Conservation (phyloP, 1,140 invertebrate genomes). For the Drusus annulatus region DNA sequence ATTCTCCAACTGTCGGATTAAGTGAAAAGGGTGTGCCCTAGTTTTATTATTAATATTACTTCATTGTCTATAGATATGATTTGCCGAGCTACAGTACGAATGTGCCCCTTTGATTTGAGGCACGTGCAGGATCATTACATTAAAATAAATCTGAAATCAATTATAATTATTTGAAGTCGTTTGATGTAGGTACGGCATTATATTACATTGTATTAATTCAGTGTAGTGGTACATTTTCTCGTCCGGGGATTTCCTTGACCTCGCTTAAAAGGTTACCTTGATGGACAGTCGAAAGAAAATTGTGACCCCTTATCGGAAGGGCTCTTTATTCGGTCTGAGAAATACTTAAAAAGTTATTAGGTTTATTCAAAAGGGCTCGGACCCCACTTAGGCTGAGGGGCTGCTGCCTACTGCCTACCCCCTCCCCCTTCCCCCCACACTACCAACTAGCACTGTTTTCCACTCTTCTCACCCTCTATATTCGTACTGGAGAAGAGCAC, state of each 20-base stretch:
- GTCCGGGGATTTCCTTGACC: constrained; percentile 2
- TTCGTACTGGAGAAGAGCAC: background rate
- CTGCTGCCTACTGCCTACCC: background rate
- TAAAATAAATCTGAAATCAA: background rate
- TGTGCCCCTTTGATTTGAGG: background rate
- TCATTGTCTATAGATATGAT: background rate
- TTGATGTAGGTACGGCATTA: too few species aligned
- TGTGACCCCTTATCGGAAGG: constrained; percentile 36
- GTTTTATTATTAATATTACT: background rate
- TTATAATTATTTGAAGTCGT: too few species aligned
- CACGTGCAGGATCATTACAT: background rate
- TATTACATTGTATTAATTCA: too few species aligned
- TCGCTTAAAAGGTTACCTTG: constrained; percentile 15
- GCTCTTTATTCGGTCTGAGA: constrained; percentile 45
- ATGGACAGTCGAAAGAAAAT: constrained; percentile 27
- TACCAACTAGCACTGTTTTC: background rate
- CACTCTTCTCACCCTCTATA: too few species aligned
- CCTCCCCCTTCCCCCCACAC: background rate
- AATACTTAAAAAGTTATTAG: constrained; percentile 55
- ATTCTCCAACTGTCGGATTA: background rate
- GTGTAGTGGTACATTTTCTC: too few species aligned
- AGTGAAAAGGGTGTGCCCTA: background rate
- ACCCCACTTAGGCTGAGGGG: constrained; percentile 34
- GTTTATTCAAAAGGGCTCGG: constrained; percentile 48
- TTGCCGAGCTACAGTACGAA: background rate